Base-by-base conservation (phyloP, 2,888 invertebrate species). In the Myopa testacea region DNA sequence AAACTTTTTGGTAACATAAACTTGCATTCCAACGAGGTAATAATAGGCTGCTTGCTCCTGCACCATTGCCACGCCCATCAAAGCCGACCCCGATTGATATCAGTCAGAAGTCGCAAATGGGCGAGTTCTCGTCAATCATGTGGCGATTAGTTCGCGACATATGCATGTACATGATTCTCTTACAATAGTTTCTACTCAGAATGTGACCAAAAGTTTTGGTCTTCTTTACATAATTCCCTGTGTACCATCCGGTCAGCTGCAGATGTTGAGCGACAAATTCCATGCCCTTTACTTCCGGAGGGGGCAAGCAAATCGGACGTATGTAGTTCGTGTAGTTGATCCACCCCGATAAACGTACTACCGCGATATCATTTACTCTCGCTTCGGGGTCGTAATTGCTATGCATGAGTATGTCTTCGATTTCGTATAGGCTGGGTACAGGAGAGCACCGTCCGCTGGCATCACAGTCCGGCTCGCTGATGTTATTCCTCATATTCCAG, bases 221-320 rank as follows among this genome's bases (percentile, higher is more conserved):
- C 10, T 55, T 55, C 4, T n/a, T 55, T 10, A 55, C n/a, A 4
- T n/a, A 4, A 6, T 8, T 8, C 4, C n/a, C 16, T 55, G 4
- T 55, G 55, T 55, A 55, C 55, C 55, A 55, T 55, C 55, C 55
- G n/a, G 55, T 55, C 12, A 55, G 16, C n/a, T 55, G 55, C 55
- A 55, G 55, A 55, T 55, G 55, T 10, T 55, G 6, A 55, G 55
- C 55, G 12, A 55, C 55, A 10, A 55, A 14, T 4, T 55, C 55
- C 55, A 6, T 12, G 2, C n/a, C 5, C 5, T 6, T n/a, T 12
- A 55, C 14, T 4, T 55, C 14, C 55, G 55, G 4, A 6, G 16
- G 14, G 10, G 55, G 55, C 55, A 55, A 12, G 16, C 55, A 55
- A 55, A 55, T 55, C 8, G 55, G 55, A 14, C 55, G 3, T 8